These are phyloP conservation scores for Caretta caretta DNA, from an alignment of 2,113 vertebrate genomes.

Conservation along the genomic window DNA sequence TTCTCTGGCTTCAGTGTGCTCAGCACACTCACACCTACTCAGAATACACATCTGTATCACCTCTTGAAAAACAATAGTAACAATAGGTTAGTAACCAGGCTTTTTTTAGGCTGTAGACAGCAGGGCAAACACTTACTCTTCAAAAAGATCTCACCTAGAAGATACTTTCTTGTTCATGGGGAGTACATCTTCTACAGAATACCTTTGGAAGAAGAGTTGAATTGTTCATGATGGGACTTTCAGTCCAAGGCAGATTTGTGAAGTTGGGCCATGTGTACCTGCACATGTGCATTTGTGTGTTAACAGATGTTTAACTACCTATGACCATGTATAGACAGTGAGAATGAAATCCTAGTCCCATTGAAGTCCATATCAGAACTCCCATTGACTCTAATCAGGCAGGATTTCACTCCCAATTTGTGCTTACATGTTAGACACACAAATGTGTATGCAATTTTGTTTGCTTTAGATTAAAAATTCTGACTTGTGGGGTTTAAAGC, in stretches of 20 bases:
- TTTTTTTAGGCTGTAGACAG: neutral
- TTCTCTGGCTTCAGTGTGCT: too few species aligned
- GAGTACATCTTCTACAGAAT: neutral
- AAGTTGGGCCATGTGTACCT: neutral
- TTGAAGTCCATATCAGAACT: neutral
- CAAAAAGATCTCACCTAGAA: neutral
- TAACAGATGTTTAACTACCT: neutral
- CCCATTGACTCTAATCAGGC: neutral
- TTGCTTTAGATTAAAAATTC: neutral
- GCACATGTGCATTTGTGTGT: neutral
- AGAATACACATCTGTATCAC: too few species aligned
- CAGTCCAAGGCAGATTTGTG: neutral
- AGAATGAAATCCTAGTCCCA: neutral
- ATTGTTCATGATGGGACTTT: neutral
- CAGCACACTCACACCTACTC: too few species aligned
- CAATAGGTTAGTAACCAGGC: too few species aligned
- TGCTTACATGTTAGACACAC: neutral
- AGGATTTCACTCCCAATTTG: neutral
- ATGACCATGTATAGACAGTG: neutral
- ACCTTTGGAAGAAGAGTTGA: neutral
- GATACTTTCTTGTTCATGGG: neutral
- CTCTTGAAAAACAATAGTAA: too few species aligned
- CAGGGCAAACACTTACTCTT: neutral
- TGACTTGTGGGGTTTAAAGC: neutral
- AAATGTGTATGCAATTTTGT: neutral